Evolutionary conservation across 1,140 invertebrate species (phyloP).

Genomic region (Sogatella furcifera): DNA sequence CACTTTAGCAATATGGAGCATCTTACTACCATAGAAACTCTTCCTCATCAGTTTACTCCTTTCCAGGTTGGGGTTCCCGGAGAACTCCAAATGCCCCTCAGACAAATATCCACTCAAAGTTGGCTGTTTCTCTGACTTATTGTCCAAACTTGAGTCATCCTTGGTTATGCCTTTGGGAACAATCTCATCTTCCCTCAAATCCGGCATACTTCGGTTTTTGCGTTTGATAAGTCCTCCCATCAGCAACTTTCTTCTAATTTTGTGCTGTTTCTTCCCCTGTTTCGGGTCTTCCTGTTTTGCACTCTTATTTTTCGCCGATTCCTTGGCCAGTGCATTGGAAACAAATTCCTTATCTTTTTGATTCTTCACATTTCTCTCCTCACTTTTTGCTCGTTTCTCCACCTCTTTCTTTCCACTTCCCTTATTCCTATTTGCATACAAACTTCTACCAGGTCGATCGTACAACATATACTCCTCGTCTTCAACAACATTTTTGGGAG

Average conservation of each 20-base stretch:
- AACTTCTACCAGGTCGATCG: constrained; percentile 51
- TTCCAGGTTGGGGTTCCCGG: constrained; percentile 70
- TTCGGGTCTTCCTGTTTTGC: constrained; percentile 54
- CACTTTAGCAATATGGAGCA: constrained; percentile 66
- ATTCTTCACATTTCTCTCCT: constrained; percentile 60
- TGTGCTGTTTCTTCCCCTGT: constrained; percentile 79
- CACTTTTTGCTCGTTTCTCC: constrained; percentile 71
- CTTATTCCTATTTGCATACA: constrained; percentile 44
- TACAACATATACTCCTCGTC: constrained; percentile 56
- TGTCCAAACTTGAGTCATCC: constrained; percentile 59
- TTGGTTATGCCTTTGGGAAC: constrained; percentile 35
- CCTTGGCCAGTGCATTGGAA: constrained; percentile 24
- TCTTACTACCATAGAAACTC: constrained; percentile 67
- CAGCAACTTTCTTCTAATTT: constrained; percentile 72
- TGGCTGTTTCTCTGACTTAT: constrained; percentile 47
- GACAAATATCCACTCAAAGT: constrained; percentile 71
- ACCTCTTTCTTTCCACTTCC: constrained; percentile 58
- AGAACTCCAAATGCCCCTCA: constrained; percentile 72
- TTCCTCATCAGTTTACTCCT: constrained; percentile 80
- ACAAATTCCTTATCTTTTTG: constrained; percentile 24
- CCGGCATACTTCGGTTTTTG: constrained; percentile 85
- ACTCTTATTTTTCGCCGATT: constrained; percentile 38
- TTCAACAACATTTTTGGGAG: constrained; percentile 45
- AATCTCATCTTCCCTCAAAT: constrained; percentile 54
- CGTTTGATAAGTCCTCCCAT: constrained; percentile 81